phyloP scores from a whole-genome alignment of 2,888 invertebrate genomes.

The Drosophila nigricruria region DNA sequence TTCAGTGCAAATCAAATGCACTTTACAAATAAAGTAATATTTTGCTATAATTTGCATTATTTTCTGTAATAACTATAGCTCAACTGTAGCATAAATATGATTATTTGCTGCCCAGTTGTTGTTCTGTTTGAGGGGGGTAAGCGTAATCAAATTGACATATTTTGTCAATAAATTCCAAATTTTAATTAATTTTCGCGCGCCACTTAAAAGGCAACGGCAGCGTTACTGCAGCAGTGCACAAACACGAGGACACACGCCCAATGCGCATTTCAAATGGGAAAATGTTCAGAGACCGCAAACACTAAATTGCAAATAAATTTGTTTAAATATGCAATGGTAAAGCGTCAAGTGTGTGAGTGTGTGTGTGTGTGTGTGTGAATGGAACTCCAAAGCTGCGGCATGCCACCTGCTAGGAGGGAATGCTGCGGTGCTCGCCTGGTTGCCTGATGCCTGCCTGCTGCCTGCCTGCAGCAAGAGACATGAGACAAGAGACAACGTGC shows the following conservation, averaged over 20 bases:
- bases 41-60: constrained; percentile 8
- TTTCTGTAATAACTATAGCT: constrained; percentile 11
- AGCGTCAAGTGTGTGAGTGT: constrained; percentile 26
- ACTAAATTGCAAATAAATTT: constrained; percentile 78
- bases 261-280: constrained; percentile 33
- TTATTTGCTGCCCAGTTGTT: constrained; percentile 11
- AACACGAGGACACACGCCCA: constrained; percentile 27
- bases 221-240: constrained; percentile 30
- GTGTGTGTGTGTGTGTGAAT: constrained; percentile 5
- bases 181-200: constrained; percentile 80
- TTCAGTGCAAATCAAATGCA: neutral
- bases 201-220: constrained; percentile 61
- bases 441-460: constrained; percentile 4
- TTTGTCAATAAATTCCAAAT: constrained; percentile 75
- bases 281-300: constrained; percentile 69
- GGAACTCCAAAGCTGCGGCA: constrained; percentile 21
- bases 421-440: constrained; percentile 14
- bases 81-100: constrained; percentile 30
- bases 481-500: constrained; percentile 71
- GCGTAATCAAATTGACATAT: constrained; percentile 67
- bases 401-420: constrained; percentile 34
- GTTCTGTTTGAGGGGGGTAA: neutral
- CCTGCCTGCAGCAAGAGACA: constrained; percentile 48
- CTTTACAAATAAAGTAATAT: constrained; percentile 3
- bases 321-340: constrained; percentile 74